Conservation (phyloP, 2,797 vertebrate genomes). For the Sarcoramphus papa region DNA sequence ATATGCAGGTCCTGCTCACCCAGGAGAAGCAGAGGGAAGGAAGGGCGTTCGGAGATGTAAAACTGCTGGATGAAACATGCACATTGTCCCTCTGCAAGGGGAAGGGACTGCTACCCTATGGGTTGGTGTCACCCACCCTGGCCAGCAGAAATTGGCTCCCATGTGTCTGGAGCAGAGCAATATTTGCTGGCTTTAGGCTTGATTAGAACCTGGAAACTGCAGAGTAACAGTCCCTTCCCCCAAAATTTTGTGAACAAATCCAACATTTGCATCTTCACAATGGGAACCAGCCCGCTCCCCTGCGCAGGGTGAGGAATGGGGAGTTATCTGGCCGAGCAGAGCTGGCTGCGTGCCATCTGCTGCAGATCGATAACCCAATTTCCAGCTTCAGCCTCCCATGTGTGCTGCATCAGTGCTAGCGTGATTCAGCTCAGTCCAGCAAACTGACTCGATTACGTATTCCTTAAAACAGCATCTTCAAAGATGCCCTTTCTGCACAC, state of each 20-base stretch:
- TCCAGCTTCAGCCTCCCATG: background rate
- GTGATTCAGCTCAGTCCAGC: background rate
- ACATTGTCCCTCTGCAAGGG: background rate
- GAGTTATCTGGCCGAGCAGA: background rate
- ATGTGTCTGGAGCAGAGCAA: rapidly evolving
- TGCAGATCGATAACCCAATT: background rate
- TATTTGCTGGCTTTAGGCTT: background rate
- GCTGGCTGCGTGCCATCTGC: background rate
- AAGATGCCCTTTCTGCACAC: background rate
- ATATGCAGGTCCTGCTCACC: background rate
- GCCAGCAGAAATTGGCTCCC: background rate
- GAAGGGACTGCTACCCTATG: background rate
- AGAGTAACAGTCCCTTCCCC: no score
- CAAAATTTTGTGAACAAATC: background rate
- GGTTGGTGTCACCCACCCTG: background rate
- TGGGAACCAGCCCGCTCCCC: background rate
- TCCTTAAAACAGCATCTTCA: background rate
- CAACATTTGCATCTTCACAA: background rate
- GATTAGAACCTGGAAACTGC: background rate
- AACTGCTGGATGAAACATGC: background rate
- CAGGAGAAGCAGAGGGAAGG: background rate
- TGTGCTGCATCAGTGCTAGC: rapidly evolving
- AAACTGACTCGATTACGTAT: rapidly evolving
- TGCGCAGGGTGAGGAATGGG: background rate
- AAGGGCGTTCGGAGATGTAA: background rate